Evolutionary conservation across 2,113 vertebrate species (phyloP).

Genomic region (Pseudorasbora parva): DNA sequence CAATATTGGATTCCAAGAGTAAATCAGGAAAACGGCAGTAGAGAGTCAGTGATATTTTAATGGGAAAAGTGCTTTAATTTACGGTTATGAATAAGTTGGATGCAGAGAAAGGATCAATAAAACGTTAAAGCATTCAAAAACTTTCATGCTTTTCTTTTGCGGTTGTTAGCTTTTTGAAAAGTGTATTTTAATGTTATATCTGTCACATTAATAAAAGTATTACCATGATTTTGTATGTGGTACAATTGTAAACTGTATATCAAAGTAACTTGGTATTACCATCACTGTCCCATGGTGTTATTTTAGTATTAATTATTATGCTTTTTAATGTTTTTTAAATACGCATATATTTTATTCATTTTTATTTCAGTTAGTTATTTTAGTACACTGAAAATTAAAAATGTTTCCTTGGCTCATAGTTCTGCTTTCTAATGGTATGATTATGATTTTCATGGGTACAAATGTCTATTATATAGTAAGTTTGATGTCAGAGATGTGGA

Average conservation of each 20-base stretch:
- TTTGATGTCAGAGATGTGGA: neutral
- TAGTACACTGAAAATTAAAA: neutral
- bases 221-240: too few relatives aligned
- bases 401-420: neutral
- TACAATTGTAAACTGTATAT: neutral
- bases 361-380: neutral
- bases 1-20: neutral
- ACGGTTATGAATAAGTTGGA: neutral
- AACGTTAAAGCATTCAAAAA: neutral
- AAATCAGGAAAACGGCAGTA: neutral
- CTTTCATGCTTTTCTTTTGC: neutral
- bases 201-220: neutral
- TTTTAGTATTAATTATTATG: neutral
- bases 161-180: neutral
- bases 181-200: neutral
- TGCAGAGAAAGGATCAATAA: neutral
- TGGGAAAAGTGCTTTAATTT: neutral
- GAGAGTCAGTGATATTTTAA: neutral
- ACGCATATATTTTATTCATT: neutral
- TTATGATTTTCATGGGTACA: neutral
- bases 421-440: neutral
- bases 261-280: neutral
- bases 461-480: neutral
- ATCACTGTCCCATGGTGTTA: neutral
- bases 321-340: neutral